Evolutionary conservation across 1,140 invertebrate genomes (phyloP), one percentile per base, ranked within the genome.

Genomic region (Pseudachorutes palmiensis): DNA sequence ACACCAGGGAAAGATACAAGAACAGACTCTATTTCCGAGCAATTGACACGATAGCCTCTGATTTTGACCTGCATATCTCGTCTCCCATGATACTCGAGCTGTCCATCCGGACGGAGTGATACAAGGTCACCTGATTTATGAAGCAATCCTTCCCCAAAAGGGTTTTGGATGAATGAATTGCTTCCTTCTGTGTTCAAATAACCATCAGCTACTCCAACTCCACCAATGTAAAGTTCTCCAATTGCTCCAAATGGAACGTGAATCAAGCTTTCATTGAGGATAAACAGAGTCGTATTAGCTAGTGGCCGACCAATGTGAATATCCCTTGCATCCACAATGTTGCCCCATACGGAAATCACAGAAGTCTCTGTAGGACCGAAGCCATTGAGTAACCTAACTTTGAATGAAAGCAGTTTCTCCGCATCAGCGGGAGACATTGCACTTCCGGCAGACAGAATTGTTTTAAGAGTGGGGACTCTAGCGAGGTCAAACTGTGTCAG

Each of bases 31-130:
- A 41, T 48, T 49, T 63, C 64, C 2, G 33, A 9, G n/a, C 57
- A 41, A 12, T 65, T 41, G 22, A 65, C 33, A 12, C 64, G 57
- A 30, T 59, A 30, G 5, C 64, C 64, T 19, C 49, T 14, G 14
- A 65, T 12, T 32, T 65, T 65, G 14, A 65, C 64, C 30, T 65
- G 64, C 9, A 9, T 3, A 58, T 65, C 64, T 9, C 22, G 29
- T 29, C 64, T 2, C 5, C 64, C 64, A 24, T 59, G 22, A 30
- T 22, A 65, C 24, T 65, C 58, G 19, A 65, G 14, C 2, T 14
- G 3, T 26, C 19, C 19, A 16, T 16, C 19, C 30, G 19, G 14
- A 33, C 5, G 5, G 22, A 29, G 3, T 14, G 12, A 19, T 31
- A 16, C 59, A 12, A 61, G 30, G 22, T 61, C 59, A 12, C 59